Evolutionary conservation across 2,113 vertebrate genomes (phyloP).

Genomic region (Maccullochella peelii): DNA sequence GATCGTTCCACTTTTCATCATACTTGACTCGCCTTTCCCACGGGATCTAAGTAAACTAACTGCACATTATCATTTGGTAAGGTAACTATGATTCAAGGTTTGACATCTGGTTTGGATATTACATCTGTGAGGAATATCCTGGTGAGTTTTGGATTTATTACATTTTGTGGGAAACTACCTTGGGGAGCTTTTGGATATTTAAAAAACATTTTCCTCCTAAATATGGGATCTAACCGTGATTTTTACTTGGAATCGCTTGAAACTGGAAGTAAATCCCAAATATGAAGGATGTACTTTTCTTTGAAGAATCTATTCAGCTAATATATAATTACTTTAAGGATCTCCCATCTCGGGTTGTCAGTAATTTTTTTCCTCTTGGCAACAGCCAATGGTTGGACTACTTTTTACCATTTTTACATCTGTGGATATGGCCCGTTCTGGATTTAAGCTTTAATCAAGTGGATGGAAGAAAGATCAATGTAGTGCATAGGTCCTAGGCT

Average conservation of each 20-base stretch:
- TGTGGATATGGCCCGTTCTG: conserved; percentile 68
- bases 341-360: conserved; percentile 41
- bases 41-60: conserved; percentile 79
- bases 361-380: conserved; percentile 37
- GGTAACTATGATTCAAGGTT: conserved; percentile 80
- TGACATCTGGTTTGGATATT: conserved; percentile 84
- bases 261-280: conserved; percentile 74
- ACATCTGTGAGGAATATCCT: conserved; percentile 83
- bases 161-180: conserved; percentile 78
- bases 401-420: conserved; percentile 56
- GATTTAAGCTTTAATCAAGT: conserved; percentile 65
- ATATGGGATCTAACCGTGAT: conserved; percentile 74
- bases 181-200: conserved; percentile 81
- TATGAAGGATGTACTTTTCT: conserved; percentile 68
- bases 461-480: conserved; percentile 49
- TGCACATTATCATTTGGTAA: conserved; percentile 80
- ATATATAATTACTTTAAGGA: conserved; percentile 53
- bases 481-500: conserved; percentile 20
- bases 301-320: conserved; percentile 52
- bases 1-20: conserved; percentile 80
- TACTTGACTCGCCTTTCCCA: conserved; percentile 80
- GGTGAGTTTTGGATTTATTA: conserved; percentile 84
- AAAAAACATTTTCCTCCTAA: conserved; percentile 63
- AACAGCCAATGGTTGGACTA: conserved; percentile 68
- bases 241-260: conserved; percentile 65